phyloP scores from a whole-genome alignment of 2,113 vertebrate genomes.

The Mobula hypostoma region DNA sequence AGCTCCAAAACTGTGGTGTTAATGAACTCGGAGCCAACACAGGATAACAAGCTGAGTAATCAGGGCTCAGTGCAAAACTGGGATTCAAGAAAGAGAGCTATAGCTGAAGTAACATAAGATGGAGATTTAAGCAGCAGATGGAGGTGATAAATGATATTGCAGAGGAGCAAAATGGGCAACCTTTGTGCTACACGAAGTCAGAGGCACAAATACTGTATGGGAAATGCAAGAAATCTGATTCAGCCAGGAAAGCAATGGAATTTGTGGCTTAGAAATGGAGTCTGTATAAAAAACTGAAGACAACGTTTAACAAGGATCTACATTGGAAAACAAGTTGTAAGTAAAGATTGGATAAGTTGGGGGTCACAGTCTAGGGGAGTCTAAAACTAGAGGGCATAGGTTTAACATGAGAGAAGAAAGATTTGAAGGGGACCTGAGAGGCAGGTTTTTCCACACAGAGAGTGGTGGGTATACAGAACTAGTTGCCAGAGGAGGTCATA shows the following conservation, averaged over 20 bases:
- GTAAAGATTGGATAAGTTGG: too few species aligned
- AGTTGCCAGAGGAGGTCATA: too few species aligned
- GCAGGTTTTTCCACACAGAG: too few species aligned
- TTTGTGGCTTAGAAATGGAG: neutral
- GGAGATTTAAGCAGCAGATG: neutral
- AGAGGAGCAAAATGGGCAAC: neutral
- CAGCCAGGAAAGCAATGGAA: neutral
- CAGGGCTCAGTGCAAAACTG: neutral
- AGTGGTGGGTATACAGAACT: too few species aligned
- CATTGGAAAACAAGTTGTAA: too few species aligned
- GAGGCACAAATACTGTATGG: too few species aligned
- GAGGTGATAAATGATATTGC: neutral
- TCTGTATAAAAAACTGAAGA: neutral
- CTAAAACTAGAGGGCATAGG: too few species aligned
- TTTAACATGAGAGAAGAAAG: too few species aligned
- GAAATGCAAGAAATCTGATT: neutral
- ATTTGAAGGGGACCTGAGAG: too few species aligned
- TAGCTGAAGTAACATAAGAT: neutral
- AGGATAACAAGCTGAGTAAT: neutral
- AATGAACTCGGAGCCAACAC: neutral
- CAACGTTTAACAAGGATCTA: neutral
- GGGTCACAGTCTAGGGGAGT: too few species aligned
- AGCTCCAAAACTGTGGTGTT: neutral
- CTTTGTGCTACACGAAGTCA: too few species aligned
- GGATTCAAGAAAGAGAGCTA: neutral